These are phyloP conservation scores for Nematostella vectensis DNA, from an alignment of 92 coral and sea anemone genomes.

Conservation along the genomic window DNA sequence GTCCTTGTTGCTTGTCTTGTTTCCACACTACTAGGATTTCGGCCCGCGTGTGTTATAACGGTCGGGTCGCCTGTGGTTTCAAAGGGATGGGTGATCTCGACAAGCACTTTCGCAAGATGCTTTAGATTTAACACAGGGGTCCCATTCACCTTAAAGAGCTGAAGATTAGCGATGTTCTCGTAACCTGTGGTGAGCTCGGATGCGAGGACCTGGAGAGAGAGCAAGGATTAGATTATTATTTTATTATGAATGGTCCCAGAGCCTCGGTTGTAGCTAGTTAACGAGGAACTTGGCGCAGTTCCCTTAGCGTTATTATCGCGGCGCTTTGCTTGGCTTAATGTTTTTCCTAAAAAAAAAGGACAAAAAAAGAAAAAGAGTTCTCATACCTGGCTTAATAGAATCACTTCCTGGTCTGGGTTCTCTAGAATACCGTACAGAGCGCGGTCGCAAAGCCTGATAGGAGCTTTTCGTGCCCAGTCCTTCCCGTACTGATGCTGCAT, in stretches of 20 bases:
- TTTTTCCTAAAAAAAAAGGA: too few species aligned
- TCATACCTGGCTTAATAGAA: constrained; percentile 83
- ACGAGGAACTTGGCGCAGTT: too few species aligned
- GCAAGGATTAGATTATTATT: too few species aligned
- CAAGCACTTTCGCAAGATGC: constrained; percentile 66
- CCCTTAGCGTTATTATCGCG: too few species aligned
- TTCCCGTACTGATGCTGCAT: constrained; percentile 92
- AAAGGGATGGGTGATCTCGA: constrained; percentile 52
- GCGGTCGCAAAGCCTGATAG: constrained; percentile 85
- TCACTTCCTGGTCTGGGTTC: constrained; percentile 77
- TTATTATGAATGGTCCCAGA: too few species aligned
- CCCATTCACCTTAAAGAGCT: constrained; percentile 76
- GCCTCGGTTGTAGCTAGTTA: too few species aligned
- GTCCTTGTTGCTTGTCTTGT: too few species aligned
- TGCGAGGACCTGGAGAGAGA: constrained; percentile 53
- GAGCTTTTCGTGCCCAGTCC: constrained; percentile 96
- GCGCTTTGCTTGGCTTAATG: too few species aligned
- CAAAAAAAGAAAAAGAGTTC: too few species aligned
- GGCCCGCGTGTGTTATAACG: not conserved
- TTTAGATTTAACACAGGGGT: constrained; percentile 57
- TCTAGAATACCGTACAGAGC: constrained; percentile 69
- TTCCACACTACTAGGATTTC: not conserved
- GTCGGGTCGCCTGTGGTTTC: not conserved
- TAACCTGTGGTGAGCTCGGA: constrained; percentile 81
- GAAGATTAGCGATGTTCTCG: constrained; percentile 71